A percentile compares a stretch with the other conserved stretches of the same genome.
phyloP scores from a whole-genome alignment of 2,888 invertebrate species.

The Papilio protenor region DNA sequence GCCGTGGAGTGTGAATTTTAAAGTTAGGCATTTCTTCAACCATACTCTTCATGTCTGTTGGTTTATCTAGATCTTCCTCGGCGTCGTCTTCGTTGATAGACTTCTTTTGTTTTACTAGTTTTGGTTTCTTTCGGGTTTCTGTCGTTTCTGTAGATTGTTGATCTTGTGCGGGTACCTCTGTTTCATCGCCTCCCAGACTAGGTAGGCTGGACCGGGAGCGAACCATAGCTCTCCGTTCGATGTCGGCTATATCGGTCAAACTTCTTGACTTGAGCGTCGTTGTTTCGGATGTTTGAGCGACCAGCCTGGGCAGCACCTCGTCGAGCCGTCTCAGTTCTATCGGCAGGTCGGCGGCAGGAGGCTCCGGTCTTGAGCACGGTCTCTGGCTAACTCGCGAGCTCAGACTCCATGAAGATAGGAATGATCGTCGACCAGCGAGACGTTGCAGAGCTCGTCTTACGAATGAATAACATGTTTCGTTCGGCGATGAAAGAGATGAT shows the following conservation, averaged over 20 bases:
- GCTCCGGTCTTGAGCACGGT: slow-evolving; percentile 88
- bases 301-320: slow-evolving; percentile 82
- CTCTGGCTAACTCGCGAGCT: slow-evolving; percentile 66
- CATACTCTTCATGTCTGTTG: slow-evolving; percentile 88
- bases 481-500: slow-evolving; percentile 95
- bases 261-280: slow-evolving; percentile 91
- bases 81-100: slow-evolving; percentile 91
- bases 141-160: slow-evolving; percentile 62
- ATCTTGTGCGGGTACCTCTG: slow-evolving; percentile 61
- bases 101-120: slow-evolving; percentile 93
- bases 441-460: slow-evolving; percentile 94
- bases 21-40: slow-evolving; percentile 87
- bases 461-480: slow-evolving; percentile 97
- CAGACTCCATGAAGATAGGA: slow-evolving; percentile 91
- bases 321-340: slow-evolving; percentile 93
- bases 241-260: slow-evolving; percentile 91
- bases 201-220: slow-evolving; percentile 91
- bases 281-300: slow-evolving; percentile 82
- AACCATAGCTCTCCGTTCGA: slow-evolving; percentile 88
- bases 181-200: slow-evolving; percentile 83
- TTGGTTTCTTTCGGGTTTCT: slow-evolving; percentile 87
- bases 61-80: slow-evolving; percentile 86
- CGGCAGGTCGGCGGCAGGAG: slow-evolving; percentile 91
- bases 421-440: slow-evolving; percentile 90
- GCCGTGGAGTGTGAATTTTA: slow-evolving; percentile 79